Evolutionary conservation across 1,140 invertebrate species (phyloP), one percentile per base, ranked within the genome.

Genomic region (Drosophila burlai): DNA sequence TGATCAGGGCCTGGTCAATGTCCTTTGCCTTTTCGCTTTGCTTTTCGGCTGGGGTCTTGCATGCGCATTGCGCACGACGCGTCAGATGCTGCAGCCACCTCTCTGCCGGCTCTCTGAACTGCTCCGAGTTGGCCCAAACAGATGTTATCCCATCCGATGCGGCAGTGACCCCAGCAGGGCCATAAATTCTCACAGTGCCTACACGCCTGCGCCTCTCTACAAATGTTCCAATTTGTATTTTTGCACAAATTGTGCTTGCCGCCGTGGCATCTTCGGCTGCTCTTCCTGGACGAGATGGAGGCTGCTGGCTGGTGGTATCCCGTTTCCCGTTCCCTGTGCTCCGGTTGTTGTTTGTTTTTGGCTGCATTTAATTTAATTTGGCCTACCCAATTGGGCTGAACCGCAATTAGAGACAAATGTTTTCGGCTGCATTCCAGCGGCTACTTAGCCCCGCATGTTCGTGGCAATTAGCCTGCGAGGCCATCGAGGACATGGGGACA

Each of bases 201-300:
- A 72, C 71, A 73, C 68, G 77, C 58, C 81, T 81, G 80, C 73
- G 66, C 71, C 62, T 83, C 80, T 69, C 80, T 67, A 71, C 83
- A 90, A 89, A 89, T 89, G 84, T 89, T 89, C 84, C 84, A 89
- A 89, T 89, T 89, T 89, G 84, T 89, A 89, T 89, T 89, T 89
- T 81, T 89, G 81, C 81, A 63, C 84, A 89, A 89, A 89, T 89
- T 89, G 84, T 89, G 83, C 74, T 79, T 49, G 62, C 47, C 61
- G 59, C 40, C 45, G 80, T 61, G 65, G 71, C 61, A 67, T 75
- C 67, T 78, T 63, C 50, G 36, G 34, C 21, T 66, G 64, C 31
- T 55, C 63, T 61, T 77, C 76, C 49, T 67, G 76, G 21, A 61
- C 29, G 18, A 34, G 34, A 55, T 55, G 52, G 52, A 36, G 13